Evolutionary conservation across 2,888 invertebrate genomes (phyloP), one percentile per base, ranked within the genome.

Genomic region (Diaprepes abbreviatus): DNA sequence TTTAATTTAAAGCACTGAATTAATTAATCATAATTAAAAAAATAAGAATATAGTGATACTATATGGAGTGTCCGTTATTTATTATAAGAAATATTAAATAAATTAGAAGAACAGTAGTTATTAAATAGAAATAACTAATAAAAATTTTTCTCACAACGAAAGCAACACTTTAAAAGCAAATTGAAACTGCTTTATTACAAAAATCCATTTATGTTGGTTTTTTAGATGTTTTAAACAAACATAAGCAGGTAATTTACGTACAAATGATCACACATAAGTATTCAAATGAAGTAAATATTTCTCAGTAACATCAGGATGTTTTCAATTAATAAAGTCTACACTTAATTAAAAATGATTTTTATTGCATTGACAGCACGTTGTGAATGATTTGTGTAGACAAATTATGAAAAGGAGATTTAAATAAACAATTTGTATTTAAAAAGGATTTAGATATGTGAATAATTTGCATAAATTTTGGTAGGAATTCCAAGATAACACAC

Each of bases 271-370:
- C 31, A 35, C 35, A 45, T 33, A 35, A 43, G 35, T 45, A 43
- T 60, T 45, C 31, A 45, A 48, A 48, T 48, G 3, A 31, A 28
- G 28, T 31, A 50, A 35, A 50, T 28, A 28, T 48, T 28, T 35
- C 36, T n/a, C 10, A 19, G 9, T 10, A n/a, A 33, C 19, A 38
- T 48, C 45, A 31, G 31, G 40, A 59, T 59, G 31, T 43, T 48
- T 33, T 48, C 14, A 60, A 48, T 48, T 45, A 48, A 48, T 50
- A 60, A 45, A 60, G 21, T 60, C 45, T 14, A 48, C 60, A 60
- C 35, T 14, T 31, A 60, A 48, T 60, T 60, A 60, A 60, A 16
- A 45, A 33, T 60, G 43, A 60, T 35, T 48, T 60, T 60, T 60
- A 60, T 60, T 19, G 35, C 35, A 16, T 50, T 21, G 12, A 9